Evolutionary conservation across 1,140 invertebrate genomes (phyloP), one percentile per base, ranked within the genome.

Genomic region (Camponotus floridanus): DNA sequence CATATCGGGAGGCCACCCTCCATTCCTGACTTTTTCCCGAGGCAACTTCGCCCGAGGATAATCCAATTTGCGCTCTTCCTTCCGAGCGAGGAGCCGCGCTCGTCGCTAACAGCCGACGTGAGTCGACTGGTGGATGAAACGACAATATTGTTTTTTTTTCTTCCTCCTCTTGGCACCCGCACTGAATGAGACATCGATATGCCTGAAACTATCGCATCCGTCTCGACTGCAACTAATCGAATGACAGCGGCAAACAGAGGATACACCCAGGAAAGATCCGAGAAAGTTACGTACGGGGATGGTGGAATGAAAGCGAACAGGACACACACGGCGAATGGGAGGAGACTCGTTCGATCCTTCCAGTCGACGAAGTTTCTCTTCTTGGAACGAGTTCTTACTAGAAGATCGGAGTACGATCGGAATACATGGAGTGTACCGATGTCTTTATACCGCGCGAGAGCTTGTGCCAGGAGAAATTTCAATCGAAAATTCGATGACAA

Each of bases 1-100:
- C 83, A 59, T 89, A 89, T 88, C 87, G 74, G 26, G 39, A 74
- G 26, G 62, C 79, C 78, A 70, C 21, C 74, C 62, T 86, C 87
- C 80, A 83, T 83, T 87, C 84, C 70, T 87, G 81, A 86, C 79
- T 74, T 78, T 80, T 45, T 55, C 67, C 39, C 74, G 84, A 78
- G 87, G 85, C 90, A 89, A 90, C 90, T 91, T 92, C 85, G 88
- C 86, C 55, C 85, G 86, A 93, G 91, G 89, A 93, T 94, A 94
- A 94, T 94, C 93, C 94, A 94, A 94, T 94, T 94, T 95, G 93
- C 92, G 91, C 92, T 91, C 91, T 93, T 92, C 90, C 78, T 85
- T 71, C 67, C 76, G 87, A 91, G 79, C 70, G 91, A 83, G 74
- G 78, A 91, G 90, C 92, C 87, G 89, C 87, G 90, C 91, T 92